These are phyloP conservation scores for Amblyjoppa proteus DNA, from an alignment of 2,888 invertebrate species.

Conservation along the genomic window DNA sequence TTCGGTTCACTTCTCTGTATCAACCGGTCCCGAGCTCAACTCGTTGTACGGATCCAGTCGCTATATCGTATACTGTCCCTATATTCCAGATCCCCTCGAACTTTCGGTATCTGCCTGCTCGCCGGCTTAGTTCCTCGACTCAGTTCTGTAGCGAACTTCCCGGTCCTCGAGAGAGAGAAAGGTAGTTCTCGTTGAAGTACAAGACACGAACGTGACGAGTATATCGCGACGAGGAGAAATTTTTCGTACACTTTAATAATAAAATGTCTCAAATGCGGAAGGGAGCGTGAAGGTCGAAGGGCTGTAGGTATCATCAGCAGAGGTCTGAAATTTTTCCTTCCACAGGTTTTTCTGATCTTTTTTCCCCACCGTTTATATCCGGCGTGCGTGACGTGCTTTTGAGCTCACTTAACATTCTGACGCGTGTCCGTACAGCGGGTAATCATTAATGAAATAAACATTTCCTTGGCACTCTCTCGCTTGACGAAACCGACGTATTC, in stretches of 20 bases:
- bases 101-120: constrained; percentile 17
- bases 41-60: constrained; percentile 28
- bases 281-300: neutral
- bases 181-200: neutral
- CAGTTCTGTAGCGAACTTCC: neutral
- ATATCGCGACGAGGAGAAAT: neutral
- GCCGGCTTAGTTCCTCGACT: neutral
- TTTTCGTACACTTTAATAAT: neutral
- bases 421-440: neutral
- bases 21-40: constrained; percentile 55
- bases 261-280: neutral
- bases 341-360: neutral
- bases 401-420: neutral
- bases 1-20: constrained; percentile 63
- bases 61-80: neutral
- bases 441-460: neutral
- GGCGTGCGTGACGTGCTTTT: neutral
- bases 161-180: constrained; percentile 12
- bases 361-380: neutral
- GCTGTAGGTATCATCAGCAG: neutral
- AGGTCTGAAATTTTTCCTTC: neutral
- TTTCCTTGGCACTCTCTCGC: neutral
- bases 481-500: neutral
- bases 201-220: neutral
- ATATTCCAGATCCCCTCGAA: constrained; percentile 16